Percentiles rank a stretch among this genome's conserved stretches.
phyloP scores from a whole-genome alignment of 2,113 vertebrate species.

The human (Homo sapiens) region GRCh38 chr5:110559001-110559500 shows the following conservation, averaged over 20 bases:
- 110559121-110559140: background rate
- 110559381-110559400: background rate
- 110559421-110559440: background rate
- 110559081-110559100: too few relatives aligned
- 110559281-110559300: background rate
- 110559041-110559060: too few relatives aligned
- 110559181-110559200: background rate
- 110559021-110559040: too few relatives aligned
- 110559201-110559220: background rate
- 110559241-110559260: background rate
- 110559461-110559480: background rate
- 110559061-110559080: too few relatives aligned
- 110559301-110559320: background rate
- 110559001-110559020: too few relatives aligned
- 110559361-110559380: background rate
- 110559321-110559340: background rate
- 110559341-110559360: background rate
- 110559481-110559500: background rate
- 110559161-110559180: background rate
- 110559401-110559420: background rate
- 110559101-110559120: background rate
- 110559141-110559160: background rate
- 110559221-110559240: background rate
- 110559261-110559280: background rate
- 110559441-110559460: background rate